These are phyloP conservation scores for Callinectes sapidus DNA, from an alignment of 2,888 invertebrate genomes.

Conservation along the genomic window DNA sequence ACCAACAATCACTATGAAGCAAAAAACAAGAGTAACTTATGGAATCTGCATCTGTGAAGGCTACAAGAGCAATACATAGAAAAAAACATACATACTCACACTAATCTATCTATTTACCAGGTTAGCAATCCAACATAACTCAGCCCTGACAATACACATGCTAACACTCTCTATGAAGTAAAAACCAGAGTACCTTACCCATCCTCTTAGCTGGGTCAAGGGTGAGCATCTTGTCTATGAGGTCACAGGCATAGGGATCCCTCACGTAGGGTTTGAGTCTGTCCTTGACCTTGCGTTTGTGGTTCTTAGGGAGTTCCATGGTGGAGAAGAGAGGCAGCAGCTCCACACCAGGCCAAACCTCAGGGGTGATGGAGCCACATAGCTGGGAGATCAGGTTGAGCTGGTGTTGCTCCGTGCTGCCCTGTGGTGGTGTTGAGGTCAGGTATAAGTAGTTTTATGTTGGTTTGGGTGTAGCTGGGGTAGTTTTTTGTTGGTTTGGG, in stretches of 20 bases:
- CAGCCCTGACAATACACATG: no score
- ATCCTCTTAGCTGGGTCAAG: constrained; percentile 92
- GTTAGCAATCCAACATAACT: no score
- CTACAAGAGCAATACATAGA: no score
- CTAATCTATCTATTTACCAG: no score
- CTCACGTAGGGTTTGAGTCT: constrained; percentile 91
- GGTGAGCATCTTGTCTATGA: constrained; percentile 92
- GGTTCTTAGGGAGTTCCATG: constrained; percentile 90
- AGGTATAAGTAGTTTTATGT: constrained; percentile 75
- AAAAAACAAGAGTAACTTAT: not conserved
- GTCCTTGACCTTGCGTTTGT: constrained; percentile 86
- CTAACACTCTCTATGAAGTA: not conserved
- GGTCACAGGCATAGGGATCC: constrained; percentile 92
- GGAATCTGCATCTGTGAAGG: no score
- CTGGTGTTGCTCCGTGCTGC: constrained; percentile 97
- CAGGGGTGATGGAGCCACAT: constrained; percentile 95
- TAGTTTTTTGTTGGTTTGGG: no score
- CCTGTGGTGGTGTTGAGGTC: constrained; percentile 83
- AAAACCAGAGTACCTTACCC: constrained; percentile 47
- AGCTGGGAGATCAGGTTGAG: constrained; percentile 94
- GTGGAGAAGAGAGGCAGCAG: constrained; percentile 90
- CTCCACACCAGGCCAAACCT: constrained; percentile 96
- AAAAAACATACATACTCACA: no score
- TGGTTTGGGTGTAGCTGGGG: constrained; percentile 84
- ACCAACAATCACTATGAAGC: not conserved